Conservation (phyloP, 2,888 invertebrate species). For the Drosophila borealis region DNA sequence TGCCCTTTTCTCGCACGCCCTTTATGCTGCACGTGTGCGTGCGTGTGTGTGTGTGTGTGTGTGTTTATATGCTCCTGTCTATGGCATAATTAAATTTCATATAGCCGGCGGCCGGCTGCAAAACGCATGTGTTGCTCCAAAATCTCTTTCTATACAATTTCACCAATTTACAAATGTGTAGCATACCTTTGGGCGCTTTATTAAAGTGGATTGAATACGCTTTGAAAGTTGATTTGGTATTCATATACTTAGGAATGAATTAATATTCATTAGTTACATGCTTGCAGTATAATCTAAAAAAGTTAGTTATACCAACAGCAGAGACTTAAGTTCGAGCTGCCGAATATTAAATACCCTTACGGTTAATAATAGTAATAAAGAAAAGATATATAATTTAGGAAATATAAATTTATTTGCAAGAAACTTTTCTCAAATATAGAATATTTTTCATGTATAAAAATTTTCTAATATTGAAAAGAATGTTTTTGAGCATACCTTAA, state of each 20-base stretch:
- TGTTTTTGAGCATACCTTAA: no score
- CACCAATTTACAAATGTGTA: conserved; percentile 31
- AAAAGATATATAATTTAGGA: no score
- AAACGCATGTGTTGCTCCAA: conserved; percentile 37
- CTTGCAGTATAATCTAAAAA: background rate
- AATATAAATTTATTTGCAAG: no score
- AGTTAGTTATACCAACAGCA: background rate
- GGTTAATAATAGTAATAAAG: no score
- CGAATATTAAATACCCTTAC: no score
- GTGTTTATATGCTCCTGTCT: conserved; percentile 39
- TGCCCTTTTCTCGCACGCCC: conserved; percentile 49
- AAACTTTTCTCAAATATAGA: no score
- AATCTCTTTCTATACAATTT: conserved; percentile 43
- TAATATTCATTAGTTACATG: background rate
- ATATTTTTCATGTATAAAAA: no score
- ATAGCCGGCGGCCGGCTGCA: conserved; percentile 44
- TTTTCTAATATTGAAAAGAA: no score
- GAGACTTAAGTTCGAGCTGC: background rate
- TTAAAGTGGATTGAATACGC: background rate
- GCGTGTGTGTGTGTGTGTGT: conserved; percentile 14
- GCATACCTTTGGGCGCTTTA: conserved; percentile 14
- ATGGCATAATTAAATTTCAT: conserved; percentile 75
- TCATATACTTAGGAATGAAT: conserved; percentile 5
- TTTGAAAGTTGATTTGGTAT: background rate
- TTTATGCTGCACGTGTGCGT: conserved; percentile 14